Conservation (phyloP, 53 echinoderm and acorn worm species). For the Glandiceps talaboti region DNA sequence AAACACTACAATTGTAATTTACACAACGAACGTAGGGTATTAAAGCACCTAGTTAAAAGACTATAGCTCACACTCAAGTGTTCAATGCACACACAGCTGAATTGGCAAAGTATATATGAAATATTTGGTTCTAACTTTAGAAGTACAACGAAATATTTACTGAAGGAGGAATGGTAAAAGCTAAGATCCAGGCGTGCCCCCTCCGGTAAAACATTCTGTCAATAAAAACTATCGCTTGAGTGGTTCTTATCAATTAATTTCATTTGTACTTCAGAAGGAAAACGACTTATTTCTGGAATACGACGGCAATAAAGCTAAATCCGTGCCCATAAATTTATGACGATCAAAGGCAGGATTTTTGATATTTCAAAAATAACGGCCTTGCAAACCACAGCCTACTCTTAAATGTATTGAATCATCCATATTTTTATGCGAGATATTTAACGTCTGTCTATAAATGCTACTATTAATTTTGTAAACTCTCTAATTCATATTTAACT, state of each 20-base stretch:
- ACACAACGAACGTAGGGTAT: background rate
- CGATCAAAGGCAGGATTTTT: background rate
- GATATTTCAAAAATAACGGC: background rate
- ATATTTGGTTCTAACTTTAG: background rate
- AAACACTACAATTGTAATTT: too few species aligned
- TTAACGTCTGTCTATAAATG: too few species aligned
- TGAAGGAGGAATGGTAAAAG: background rate
- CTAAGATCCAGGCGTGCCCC: background rate
- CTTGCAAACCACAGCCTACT: background rate
- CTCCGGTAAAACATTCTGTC: background rate
- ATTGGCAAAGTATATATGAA: background rate
- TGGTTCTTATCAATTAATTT: background rate
- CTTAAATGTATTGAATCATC: background rate
- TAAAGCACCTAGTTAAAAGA: background rate
- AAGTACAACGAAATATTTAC: background rate
- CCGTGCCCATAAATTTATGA: background rate
- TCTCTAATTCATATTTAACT: too few species aligned
- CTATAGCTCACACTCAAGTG: background rate
- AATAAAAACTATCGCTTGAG: background rate
- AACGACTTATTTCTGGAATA: background rate
- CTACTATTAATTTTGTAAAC: background rate
- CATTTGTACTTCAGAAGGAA: background rate
- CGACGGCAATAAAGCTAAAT: background rate
- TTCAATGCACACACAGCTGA: background rate
- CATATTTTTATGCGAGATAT: too few species aligned